Conservation (phyloP, 2,888 invertebrate genomes). For the Drosophila robusta region DNA sequence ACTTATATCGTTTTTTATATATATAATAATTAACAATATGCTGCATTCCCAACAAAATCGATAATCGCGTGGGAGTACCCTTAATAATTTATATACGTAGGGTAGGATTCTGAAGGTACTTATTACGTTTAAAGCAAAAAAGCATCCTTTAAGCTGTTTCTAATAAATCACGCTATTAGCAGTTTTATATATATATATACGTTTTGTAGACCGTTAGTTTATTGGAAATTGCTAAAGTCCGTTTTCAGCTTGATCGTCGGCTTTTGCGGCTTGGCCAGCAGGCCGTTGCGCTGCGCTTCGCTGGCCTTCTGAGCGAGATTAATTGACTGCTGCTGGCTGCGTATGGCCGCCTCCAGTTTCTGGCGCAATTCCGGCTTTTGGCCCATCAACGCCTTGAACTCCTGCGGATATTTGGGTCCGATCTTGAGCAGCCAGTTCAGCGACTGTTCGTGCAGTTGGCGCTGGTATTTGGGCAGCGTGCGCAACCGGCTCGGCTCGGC, state of each 20-base stretch:
- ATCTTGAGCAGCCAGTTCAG: conserved; percentile 95
- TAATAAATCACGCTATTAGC: conserved; percentile 37
- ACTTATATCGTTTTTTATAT: conserved; percentile 38
- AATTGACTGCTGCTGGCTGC: conserved; percentile 89
- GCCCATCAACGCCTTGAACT: conserved; percentile 96
- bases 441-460: conserved; percentile 93
- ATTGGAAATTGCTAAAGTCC: conserved; percentile 96
- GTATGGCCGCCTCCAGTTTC: conserved; percentile 94
- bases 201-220: conserved; percentile 59
- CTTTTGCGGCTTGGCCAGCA: conserved; percentile 84
- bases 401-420: conserved; percentile 96
- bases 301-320: conserved; percentile 85
- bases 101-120: conserved; percentile 51
- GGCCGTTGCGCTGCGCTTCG: conserved; percentile 85
- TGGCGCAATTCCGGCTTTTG: conserved; percentile 92
- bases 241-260: conserved; percentile 97
- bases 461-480: conserved; percentile 88
- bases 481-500: conserved; percentile 89
- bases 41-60: conserved; percentile 27
- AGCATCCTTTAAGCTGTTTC: conserved; percentile 33
- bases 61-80: conserved; percentile 21
- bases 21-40: conserved; percentile 67
- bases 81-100: conserved; percentile 27
- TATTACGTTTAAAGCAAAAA: conserved; percentile 53
- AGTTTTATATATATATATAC: conserved; percentile 18